phyloP scores from a whole-genome alignment of 37 sponge, comb jelly and placozoan species.

The Chondrosia reniformis region DNA sequence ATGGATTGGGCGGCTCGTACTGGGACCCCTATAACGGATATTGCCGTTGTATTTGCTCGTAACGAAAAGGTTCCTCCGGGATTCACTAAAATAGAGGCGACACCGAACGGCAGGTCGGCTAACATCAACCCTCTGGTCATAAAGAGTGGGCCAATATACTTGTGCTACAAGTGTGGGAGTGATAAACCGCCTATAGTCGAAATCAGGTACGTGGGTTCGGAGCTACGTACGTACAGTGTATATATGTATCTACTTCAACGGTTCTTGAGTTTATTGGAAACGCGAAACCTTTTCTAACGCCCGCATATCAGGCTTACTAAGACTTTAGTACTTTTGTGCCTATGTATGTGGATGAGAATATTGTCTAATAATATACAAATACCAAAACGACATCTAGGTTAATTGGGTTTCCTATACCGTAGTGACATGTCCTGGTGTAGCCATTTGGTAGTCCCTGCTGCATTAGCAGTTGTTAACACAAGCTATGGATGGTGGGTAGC shows the following conservation, averaged over 20 bases:
- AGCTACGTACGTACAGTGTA: neutral
- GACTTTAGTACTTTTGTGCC: too few relatives aligned
- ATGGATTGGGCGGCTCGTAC: conserved; percentile 12
- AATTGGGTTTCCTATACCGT: too few relatives aligned
- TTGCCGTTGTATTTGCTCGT: conserved; percentile 41
- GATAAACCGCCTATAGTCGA: conserved; percentile 72
- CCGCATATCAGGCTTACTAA: neutral
- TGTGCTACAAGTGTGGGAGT: conserved; percentile 58
- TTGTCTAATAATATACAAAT: too few relatives aligned
- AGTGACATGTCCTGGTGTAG: too few relatives aligned
- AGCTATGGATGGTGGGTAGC: too few relatives aligned
- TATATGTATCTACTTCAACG: neutral
- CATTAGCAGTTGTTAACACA: too few relatives aligned
- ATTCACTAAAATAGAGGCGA: conserved; percentile 50
- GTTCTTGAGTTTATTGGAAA: neutral
- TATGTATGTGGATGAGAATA: too few relatives aligned
- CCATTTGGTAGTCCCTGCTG: too few relatives aligned
- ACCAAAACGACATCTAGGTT: too few relatives aligned
- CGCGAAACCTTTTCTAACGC: neutral
- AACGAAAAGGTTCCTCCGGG: conserved; percentile 65
- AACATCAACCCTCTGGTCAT: conserved; percentile 42
- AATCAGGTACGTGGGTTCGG: conserved; percentile 46
- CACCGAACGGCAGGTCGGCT: conserved; percentile 50
- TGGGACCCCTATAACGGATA: conserved; percentile 70
- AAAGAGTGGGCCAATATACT: conserved; percentile 28